Evolutionary conservation across 1,140 invertebrate genomes (phyloP).

Genomic region (Sminthurinus signatus): DNA sequence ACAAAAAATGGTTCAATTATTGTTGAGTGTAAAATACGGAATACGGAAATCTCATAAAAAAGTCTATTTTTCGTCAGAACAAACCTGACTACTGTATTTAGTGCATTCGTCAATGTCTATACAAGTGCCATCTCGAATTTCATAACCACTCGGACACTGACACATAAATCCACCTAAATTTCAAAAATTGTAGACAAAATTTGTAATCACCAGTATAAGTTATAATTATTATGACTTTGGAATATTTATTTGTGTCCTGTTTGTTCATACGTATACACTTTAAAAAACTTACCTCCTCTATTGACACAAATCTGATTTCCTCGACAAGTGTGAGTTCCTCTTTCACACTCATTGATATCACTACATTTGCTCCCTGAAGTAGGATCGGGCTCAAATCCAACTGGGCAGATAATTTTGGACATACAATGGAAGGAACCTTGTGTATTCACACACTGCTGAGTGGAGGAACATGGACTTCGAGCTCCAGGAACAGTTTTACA

Average conservation of each 20-base stretch:
- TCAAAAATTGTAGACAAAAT: no score
- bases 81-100: constrained; percentile 45
- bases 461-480: constrained; percentile 44
- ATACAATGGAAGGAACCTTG: constrained; percentile 53
- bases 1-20: constrained; percentile 3
- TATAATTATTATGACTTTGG: no score
- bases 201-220: no score
- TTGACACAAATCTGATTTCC: constrained; percentile 67
- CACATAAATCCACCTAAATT: constrained; percentile 72
- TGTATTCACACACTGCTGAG: constrained; percentile 52
- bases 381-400: constrained; percentile 37
- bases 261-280: no score
- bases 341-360: constrained; percentile 49
- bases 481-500: constrained; percentile 43
- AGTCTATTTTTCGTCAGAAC: no score
- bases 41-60: no score
- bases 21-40: background rate
- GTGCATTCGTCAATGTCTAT: constrained; percentile 61
- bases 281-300: no score
- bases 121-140: constrained; percentile 49
- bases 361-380: background rate
- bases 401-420: constrained; percentile 36
- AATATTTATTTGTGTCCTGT: no score
- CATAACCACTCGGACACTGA: constrained; percentile 62
- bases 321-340: constrained; percentile 50